Conservation (phyloP, 1,140 invertebrate genomes). For the Philaenus spumarius region DNA sequence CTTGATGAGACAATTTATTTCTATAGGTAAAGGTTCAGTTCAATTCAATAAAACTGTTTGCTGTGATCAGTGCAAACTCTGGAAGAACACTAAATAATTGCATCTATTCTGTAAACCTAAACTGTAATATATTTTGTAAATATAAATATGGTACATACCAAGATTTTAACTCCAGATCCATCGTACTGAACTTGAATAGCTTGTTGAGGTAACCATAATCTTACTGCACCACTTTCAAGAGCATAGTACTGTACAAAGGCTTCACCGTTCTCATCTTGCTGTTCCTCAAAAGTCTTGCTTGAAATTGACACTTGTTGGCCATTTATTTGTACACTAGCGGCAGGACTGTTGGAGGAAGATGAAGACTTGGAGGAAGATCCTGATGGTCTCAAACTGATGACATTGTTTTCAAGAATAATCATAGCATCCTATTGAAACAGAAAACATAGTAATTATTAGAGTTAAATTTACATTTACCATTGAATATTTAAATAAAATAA, state of each 20-base stretch:
- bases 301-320: constrained; percentile 31
- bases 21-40: no score
- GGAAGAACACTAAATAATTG: no score
- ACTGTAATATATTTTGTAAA: no score
- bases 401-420: constrained; percentile 33
- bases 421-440: constrained; percentile 35
- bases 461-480: not conserved
- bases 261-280: constrained; percentile 29
- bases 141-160: no score
- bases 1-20: no score
- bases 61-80: no score
- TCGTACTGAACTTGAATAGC: constrained; percentile 47
- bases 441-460: not conserved
- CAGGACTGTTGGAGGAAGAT: constrained; percentile 29
- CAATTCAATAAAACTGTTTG: no score
- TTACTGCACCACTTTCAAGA: constrained; percentile 37
- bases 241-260: constrained; percentile 45
- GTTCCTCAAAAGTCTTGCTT: constrained; percentile 23
- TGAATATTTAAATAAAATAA: not conserved
- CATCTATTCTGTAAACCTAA: no score
- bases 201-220: constrained; percentile 43
- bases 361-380: not conserved
- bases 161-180: constrained; percentile 41
- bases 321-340: constrained; percentile 36
- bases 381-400: constrained; percentile 30